Conservation (phyloP, 2,888 invertebrate species). For the Acrobasis repandana region DNA sequence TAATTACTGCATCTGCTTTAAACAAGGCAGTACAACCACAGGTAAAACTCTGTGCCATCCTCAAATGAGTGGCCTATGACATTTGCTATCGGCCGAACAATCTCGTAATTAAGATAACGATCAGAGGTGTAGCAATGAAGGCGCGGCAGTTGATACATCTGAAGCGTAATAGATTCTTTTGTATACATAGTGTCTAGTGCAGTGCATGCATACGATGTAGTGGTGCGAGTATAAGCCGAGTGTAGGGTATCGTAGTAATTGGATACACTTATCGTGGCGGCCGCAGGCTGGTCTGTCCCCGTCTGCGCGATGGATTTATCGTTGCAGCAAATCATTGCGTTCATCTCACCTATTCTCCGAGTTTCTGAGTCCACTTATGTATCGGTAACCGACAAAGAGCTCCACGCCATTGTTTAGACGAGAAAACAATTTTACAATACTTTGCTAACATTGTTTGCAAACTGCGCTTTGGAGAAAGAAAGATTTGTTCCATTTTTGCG, state of each 20-base stretch:
- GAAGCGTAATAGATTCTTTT: constrained; percentile 30
- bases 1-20: constrained; percentile 25
- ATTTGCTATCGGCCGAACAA: constrained; percentile 9
- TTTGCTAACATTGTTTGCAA: constrained; percentile 3
- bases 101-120: constrained; percentile 8
- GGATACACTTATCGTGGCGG: constrained; percentile 74
- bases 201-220: constrained; percentile 48
- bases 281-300: constrained; percentile 68
- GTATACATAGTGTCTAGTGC: constrained; percentile 22
- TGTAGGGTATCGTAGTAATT: constrained; percentile 70
- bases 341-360: constrained; percentile 48
- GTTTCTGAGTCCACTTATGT: constrained; percentile 21
- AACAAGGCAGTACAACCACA: constrained; percentile 8
- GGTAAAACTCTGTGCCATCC: not conserved
- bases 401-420: constrained; percentile 14
- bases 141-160: not conserved
- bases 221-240: constrained; percentile 40
- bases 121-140: constrained; percentile 11
- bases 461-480: not conserved
- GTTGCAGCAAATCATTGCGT: constrained; percentile 70
- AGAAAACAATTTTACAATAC: constrained; percentile 8
- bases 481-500: constrained; percentile 3
- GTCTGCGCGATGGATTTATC: constrained; percentile 65
- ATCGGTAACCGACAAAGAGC: constrained; percentile 16
- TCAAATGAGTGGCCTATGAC: constrained; percentile 16